Evolutionary conservation across 2,797 vertebrate species (phyloP), one percentile per base, ranked within the genome.

Genomic region (Enteromius afrohamiltoni): DNA sequence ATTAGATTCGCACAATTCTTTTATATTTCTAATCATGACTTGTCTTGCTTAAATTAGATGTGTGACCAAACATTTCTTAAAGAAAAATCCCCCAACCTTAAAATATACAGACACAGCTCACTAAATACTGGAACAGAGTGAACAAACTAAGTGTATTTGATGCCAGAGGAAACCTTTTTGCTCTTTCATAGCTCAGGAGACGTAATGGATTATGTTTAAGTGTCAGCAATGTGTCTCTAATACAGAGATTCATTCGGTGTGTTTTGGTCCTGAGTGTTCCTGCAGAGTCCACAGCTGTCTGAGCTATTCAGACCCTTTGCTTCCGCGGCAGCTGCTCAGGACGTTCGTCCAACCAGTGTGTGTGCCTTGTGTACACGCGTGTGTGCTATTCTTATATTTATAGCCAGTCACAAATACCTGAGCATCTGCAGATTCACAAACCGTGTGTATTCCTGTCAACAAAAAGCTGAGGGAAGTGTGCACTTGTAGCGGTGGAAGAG

Each of bases 241-340:
- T 16, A 62, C 7, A 73, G 40, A 62, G 53, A 74, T 82, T 64
- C 0, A 26, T 64, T 42, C 7, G 64, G 34, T 26, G 23, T 42
- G 70, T 23, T 83, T 42, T 77, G n/a, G 23, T 64, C 47, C 47
- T 34, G 23, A 70, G 31, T 29, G 67, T 62, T 53, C 23, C 74
- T 37, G 82, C 81, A 92, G 90, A 93, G 92, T 92, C 91, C 90
- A 91, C 93, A 94, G 94, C 93, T 94, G 93, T 91, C 92, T 82
- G 91, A 90, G 89, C 85, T 88, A 90, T 92, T 92, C 89, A 82
- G 79, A 82, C 55, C 70, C 87, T 19, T 68, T 45, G 88, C 89
- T 89, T 91, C 89, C 85, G 60, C 70, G 90, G 90, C 93, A 93
- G 93, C 92, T 93, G 91, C 90, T 86, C 86, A 85, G 86, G 88